Conservation (phyloP, 2,888 invertebrate species). For the Tetragonisca angustula region DNA sequence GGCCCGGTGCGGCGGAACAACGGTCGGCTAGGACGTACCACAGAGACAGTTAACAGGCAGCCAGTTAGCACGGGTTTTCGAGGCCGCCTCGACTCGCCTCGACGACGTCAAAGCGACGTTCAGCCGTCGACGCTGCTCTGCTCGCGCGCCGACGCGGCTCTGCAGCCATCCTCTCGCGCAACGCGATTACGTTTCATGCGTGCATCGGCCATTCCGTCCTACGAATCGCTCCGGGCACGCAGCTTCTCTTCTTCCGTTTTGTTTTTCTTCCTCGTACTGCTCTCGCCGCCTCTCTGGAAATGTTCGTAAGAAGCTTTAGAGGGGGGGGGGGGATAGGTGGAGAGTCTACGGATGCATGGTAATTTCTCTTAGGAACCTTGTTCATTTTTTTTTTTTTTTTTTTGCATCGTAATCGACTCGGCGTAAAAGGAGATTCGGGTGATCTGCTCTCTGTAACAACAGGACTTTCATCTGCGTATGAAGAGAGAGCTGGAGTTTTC, state of each 20-base stretch:
- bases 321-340: not conserved
- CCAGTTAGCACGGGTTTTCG: conserved; percentile 13
- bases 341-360: not conserved
- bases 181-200: conserved; percentile 52
- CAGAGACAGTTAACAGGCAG: not conserved
- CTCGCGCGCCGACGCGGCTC: conserved; percentile 63
- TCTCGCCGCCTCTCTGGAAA: not conserved
- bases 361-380: not conserved
- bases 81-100: conserved; percentile 46
- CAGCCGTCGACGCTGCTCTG: conserved; percentile 46
- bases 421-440: not conserved
- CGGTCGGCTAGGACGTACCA: not conserved
- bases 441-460: not conserved
- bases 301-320: not conserved
- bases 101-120: conserved; percentile 60
- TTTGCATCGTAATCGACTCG: not conserved
- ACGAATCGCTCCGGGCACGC: conserved; percentile 18
- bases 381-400: not conserved
- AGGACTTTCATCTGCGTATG: not conserved
- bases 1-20: not conserved
- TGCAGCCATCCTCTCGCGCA: conserved; percentile 46
- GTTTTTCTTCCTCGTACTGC: not conserved
- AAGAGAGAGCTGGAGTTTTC: not conserved
- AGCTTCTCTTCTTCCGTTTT: not conserved
- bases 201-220: conserved; percentile 42